Percentiles rank a stretch among this genome's conserved stretches.
Evolutionary conservation across 2,888 invertebrate species (phyloP).

Genomic region (Saturnia pavonia): DNA sequence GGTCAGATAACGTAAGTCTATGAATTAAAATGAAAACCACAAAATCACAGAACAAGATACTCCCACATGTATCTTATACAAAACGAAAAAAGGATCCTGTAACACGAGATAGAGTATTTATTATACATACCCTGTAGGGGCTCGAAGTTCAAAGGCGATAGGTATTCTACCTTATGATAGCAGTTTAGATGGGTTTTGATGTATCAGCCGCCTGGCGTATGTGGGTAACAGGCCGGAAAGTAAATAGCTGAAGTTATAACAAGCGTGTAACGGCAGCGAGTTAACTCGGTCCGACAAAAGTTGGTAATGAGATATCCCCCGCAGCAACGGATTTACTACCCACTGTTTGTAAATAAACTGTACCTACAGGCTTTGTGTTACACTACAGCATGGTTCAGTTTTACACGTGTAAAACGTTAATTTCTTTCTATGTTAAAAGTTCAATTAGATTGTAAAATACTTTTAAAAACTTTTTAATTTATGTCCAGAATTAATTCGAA

Average conservation of each 20-base stretch:
- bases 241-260: constrained; percentile 62
- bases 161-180: neutral
- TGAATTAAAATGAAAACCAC: too few relatives aligned
- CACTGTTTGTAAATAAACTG: constrained; percentile 53
- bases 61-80: too few relatives aligned
- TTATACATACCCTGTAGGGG: neutral
- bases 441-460: neutral
- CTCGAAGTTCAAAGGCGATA: neutral
- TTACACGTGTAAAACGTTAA: neutral
- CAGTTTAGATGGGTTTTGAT: neutral
- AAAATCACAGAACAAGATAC: too few relatives aligned
- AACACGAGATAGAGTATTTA: neutral
- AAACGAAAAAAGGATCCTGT: too few relatives aligned
- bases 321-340: constrained; percentile 55
- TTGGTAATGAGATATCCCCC: constrained; percentile 72
- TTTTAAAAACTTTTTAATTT: too few relatives aligned
- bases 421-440: neutral
- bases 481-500: too few relatives aligned
- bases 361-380: constrained; percentile 29
- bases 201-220: neutral
- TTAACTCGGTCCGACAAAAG: constrained; percentile 52
- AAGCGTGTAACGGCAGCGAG: constrained; percentile 51
- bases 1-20: too few relatives aligned
- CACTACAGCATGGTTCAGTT: constrained; percentile 20
- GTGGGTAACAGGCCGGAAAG: constrained; percentile 26